These are phyloP conservation scores for Neogale vison DNA, from an alignment of 2,113 vertebrate species.

Conservation along the genomic window DNA sequence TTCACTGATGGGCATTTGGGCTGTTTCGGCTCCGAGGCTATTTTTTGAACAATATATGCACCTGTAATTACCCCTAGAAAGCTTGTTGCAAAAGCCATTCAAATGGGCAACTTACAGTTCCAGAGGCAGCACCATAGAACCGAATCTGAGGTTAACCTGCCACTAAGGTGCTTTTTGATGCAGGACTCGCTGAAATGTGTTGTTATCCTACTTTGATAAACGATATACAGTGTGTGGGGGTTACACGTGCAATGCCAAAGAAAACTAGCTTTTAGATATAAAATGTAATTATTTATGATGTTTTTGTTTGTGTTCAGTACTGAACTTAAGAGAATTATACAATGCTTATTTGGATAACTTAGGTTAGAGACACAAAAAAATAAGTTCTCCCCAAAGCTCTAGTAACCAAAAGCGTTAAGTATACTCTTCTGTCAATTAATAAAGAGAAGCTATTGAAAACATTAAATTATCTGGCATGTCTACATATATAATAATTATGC, in stretches of 20 bases:
- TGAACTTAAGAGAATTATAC: conserved; percentile 74
- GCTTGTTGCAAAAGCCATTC: conserved; percentile 75
- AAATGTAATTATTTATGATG: conserved; percentile 76
- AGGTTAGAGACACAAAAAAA: conserved; percentile 49
- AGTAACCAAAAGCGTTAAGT: conserved; percentile 56
- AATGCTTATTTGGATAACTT: conserved; percentile 49
- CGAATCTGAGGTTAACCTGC: conserved; percentile 74
- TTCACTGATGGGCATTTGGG: neutral
- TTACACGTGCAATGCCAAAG: conserved; percentile 76
- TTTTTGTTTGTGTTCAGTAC: conserved; percentile 77
- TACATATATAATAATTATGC: conserved; percentile 75
- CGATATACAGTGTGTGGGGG: conserved; percentile 64
- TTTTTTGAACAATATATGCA: conserved; percentile 48
- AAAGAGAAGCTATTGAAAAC: conserved; percentile 74
- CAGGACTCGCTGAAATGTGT: conserved; percentile 79
- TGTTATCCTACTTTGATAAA: conserved; percentile 72
- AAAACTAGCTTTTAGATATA: conserved; percentile 79
- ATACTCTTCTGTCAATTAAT: conserved; percentile 79
- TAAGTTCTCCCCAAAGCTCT: conserved; percentile 35
- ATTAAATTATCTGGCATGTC: conserved; percentile 79
- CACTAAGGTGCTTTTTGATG: conserved; percentile 81
- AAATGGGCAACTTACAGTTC: conserved; percentile 74
- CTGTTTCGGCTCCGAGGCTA: conserved; percentile 67
- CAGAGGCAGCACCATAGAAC: conserved; percentile 73
- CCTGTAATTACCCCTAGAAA: conserved; percentile 82